Evolutionary conservation across 1,140 invertebrate genomes (phyloP).

Genomic region (Bathynomus jamesi): DNA sequence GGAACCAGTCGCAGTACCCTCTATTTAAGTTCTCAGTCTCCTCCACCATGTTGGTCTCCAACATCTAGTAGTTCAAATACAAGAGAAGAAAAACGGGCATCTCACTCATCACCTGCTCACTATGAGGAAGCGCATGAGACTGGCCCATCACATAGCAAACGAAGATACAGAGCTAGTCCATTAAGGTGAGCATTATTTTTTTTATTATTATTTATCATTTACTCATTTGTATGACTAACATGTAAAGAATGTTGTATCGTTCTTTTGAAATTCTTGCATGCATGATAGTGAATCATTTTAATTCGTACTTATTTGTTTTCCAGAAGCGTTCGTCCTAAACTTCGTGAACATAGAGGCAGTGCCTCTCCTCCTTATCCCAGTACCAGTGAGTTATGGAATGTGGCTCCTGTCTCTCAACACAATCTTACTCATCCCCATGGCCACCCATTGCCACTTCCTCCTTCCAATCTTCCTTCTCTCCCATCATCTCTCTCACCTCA

Average conservation of each 20-base stretch:
- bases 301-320: background rate
- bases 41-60: background rate
- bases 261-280: no score
- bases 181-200: background rate
- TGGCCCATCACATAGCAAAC: conserved; percentile 1
- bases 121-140: background rate
- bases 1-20: background rate
- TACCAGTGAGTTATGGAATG: background rate
- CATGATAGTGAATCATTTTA: no score
- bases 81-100: background rate
- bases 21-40: background rate
- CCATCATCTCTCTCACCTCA: background rate
- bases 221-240: no score
- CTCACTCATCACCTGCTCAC: conserved; percentile 1
- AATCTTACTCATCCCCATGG: background rate
- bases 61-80: background rate
- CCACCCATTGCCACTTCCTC: background rate
- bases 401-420: background rate
- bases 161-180: background rate
- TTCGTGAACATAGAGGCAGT: background rate
- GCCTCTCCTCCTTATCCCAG: background rate
- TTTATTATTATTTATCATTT: background rate
- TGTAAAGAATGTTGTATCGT: no score
- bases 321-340: background rate
- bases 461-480: background rate